These are phyloP conservation scores for Trididemnum nubilum DNA, from an alignment of 23 tunicate genomes.

Conservation along the genomic window DNA sequence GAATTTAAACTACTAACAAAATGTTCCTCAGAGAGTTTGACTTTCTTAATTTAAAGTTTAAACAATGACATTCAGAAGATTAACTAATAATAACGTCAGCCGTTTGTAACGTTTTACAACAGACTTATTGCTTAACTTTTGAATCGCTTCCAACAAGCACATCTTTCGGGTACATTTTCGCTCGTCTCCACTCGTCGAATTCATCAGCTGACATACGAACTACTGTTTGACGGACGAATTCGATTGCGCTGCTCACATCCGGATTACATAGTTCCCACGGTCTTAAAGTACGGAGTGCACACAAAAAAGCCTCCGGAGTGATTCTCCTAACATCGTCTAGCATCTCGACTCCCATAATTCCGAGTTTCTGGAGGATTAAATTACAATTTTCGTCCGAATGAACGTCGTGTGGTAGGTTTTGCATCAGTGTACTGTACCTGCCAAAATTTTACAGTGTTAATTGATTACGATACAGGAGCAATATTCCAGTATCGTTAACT, in stretches of 20 bases:
- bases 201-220: constrained; percentile 45
- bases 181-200: constrained; percentile 56
- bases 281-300: constrained; percentile 48
- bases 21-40: too few species aligned
- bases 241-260: constrained; percentile 78
- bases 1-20: too few species aligned
- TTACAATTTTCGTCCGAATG: constrained; percentile 36
- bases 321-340: constrained; percentile 11
- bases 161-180: constrained; percentile 35
- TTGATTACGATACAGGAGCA: too few species aligned
- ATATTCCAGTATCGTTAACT: too few species aligned
- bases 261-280: constrained; percentile 83
- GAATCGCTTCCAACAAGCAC: constrained; percentile 32
- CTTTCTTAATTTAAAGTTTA: too few species aligned
- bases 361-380: constrained; percentile 36
- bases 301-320: constrained; percentile 64
- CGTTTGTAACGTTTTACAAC: too few species aligned
- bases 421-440: constrained; percentile 44
- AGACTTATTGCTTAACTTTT: background rate
- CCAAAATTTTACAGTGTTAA: too few species aligned
- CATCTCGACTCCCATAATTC: constrained; percentile 30
- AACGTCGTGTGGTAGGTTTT: constrained; percentile 44
- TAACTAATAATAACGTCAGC: too few species aligned
- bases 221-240: constrained; percentile 49
- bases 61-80: too few species aligned